Base-by-base conservation (phyloP, 2,888 invertebrate genomes). In the Xiphydria camelus region DNA sequence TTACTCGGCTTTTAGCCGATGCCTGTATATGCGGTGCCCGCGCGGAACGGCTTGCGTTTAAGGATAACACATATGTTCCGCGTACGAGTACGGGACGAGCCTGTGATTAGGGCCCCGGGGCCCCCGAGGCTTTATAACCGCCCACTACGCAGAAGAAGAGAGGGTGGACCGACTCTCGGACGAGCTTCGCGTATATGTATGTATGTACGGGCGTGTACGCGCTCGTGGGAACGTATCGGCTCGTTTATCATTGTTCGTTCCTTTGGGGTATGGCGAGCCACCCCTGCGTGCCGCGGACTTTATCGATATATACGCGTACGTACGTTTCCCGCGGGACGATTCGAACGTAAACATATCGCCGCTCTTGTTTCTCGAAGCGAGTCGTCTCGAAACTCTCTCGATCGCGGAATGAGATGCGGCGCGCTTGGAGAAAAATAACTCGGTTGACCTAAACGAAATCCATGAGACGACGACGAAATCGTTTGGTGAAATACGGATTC, bases 171-270 rank as follows among this genome's bases (percentile, higher is more conserved):
- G 10, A 26, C 10, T 26, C 14, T 14, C 12, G n/a, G 10, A 6
- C 10, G n/a, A 10, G 26, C 14, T 7, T 26, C 26, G 26, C n/a
- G n/a, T n/a, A n/a, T n/a, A n/a, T n/a, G n/a, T n/a, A 14, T 31
- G 21, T 37, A 36, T 44, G 34, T 45, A 47, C 34, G 44, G 32
- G 43, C 47, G 47, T 43, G 53, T 53, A 48, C 57, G 59, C 47
- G 48, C 63, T 67, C 70, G 72, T 71, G 72, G 70, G 72, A 70
- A 72, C 70, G 61, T 66, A 70, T 70, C 65, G 66, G 62, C 66
- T 72, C 69, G 68, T 69, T 64, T 65, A 67, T 68, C 70, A 66
- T 68, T 34, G 20, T 34, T 19, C 40, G 32, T 42, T 49, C 47
- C 57, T 47, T 41, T 38, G 39, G 47, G 53, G 47, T 48, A 49